phyloP scores from a whole-genome alignment of 2,113 vertebrate genomes.

The Clarias macrocephalus region DNA sequence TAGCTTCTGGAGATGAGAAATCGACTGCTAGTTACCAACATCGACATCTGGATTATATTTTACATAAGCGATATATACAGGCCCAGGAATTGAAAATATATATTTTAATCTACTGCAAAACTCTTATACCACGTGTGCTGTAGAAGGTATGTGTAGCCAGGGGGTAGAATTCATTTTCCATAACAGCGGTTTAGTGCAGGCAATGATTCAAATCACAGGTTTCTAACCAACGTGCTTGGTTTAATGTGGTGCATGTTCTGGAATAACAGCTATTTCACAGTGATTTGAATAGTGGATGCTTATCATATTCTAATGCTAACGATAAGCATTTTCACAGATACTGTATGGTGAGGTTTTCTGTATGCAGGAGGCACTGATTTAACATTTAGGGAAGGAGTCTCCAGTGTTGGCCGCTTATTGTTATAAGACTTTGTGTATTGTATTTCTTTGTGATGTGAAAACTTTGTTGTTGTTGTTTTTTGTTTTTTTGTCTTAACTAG shows the following conservation, averaged over 20 bases:
- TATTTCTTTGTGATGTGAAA: neutral
- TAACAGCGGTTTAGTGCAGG: neutral
- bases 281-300: neutral
- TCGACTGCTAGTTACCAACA: neutral
- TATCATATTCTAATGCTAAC: neutral
- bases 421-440: neutral
- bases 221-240: neutral
- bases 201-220: neutral
- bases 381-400: neutral
- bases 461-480: neutral
- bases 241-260: neutral
- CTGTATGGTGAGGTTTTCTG: neutral
- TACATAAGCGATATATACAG: slow-evolving; percentile 4
- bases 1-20: neutral
- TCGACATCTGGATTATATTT: neutral
- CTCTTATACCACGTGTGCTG: neutral
- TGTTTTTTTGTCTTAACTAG: neutral
- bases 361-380: no score
- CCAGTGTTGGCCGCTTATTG: neutral
- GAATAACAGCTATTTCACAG: neutral
- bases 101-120: neutral
- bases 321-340: neutral
- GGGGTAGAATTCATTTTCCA: neutral
- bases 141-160: no score
- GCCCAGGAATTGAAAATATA: neutral